phyloP scores from a whole-genome alignment of 2,888 invertebrate genomes.

The Caprella mutica region DNA sequence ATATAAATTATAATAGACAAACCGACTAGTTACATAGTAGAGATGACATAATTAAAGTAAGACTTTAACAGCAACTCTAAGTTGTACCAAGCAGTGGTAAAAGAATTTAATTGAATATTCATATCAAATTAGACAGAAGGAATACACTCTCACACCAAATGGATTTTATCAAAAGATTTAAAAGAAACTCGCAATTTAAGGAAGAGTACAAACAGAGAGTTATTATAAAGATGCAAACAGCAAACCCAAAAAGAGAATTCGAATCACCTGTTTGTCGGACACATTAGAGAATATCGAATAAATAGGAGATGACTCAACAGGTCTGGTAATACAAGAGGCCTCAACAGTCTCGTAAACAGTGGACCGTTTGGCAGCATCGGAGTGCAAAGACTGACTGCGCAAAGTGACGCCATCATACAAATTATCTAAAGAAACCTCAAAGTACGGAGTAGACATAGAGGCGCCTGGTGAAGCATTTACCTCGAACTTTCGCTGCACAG shows the following conservation, averaged over 20 bases:
- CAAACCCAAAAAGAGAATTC: background rate
- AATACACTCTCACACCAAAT: no score
- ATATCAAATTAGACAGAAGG: no score
- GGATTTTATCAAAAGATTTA: no score
- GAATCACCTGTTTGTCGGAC: background rate
- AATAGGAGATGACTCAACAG: slow-evolving; percentile 29
- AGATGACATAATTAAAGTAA: no score
- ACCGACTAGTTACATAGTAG: no score
- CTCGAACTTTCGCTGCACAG: slow-evolving; percentile 6
- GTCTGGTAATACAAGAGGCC: slow-evolving; percentile 22
- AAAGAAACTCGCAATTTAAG: no score
- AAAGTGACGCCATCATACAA: background rate
- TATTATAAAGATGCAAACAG: no score
- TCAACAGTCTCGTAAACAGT: slow-evolving; percentile 32
- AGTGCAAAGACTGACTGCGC: background rate
- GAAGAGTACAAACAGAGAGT: no score
- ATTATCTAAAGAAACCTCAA: slow-evolving; percentile 13
- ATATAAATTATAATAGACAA: no score
- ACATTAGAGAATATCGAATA: slow-evolving; percentile 32
- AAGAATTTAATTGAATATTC: no score
- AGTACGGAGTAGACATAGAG: background rate
- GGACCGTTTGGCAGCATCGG: slow-evolving; percentile 19
- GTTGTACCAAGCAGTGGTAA: no score
- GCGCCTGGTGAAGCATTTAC: slow-evolving; percentile 15
- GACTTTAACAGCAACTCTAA: no score